Percentiles rank a stretch among this genome's conserved stretches.
These are phyloP conservation scores for Callocephalon fimbriatum DNA, from an alignment of 2,113 vertebrate genomes.

Conservation along the genomic window DNA sequence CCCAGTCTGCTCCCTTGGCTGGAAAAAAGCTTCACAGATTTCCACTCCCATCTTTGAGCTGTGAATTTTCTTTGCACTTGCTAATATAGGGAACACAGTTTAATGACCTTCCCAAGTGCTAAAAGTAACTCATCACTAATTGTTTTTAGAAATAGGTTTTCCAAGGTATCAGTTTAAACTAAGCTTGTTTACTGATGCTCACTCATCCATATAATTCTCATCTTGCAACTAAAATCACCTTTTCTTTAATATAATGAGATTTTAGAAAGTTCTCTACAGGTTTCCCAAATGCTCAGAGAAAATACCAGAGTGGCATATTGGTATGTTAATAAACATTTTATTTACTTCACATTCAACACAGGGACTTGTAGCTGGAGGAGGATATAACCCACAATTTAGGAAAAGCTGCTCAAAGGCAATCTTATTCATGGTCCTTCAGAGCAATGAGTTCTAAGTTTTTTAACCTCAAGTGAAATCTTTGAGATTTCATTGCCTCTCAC, in stretches of 20 bases:
- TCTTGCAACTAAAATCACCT: constrained; percentile 20
- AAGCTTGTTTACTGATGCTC: constrained; percentile 44
- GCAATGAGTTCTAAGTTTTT: neutral
- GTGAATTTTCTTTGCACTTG: neutral
- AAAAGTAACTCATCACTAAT: constrained; percentile 4
- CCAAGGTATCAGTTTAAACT: neutral
- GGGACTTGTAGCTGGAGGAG: neutral
- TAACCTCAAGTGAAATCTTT: neutral
- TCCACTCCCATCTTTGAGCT: neutral
- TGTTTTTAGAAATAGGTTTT: constrained; percentile 33
- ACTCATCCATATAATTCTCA: constrained; percentile 36
- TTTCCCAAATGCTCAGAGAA: neutral
- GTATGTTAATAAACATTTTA: neutral
- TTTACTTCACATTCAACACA: neutral
- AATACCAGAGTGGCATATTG: neutral
- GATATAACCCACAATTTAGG: neutral
- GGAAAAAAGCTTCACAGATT: neutral
- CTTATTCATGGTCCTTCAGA: neutral
- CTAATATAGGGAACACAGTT: neutral
- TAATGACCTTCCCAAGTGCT: constrained; percentile 18
- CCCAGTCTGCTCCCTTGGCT: neutral
- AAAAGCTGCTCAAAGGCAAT: neutral
- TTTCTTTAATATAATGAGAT: constrained; percentile 20
- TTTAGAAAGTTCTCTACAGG: neutral
- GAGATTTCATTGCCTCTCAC: neutral